These are phyloP conservation scores for Nasonia longicornis DNA, from an alignment of 1,140 invertebrate genomes.

Conservation along the genomic window DNA sequence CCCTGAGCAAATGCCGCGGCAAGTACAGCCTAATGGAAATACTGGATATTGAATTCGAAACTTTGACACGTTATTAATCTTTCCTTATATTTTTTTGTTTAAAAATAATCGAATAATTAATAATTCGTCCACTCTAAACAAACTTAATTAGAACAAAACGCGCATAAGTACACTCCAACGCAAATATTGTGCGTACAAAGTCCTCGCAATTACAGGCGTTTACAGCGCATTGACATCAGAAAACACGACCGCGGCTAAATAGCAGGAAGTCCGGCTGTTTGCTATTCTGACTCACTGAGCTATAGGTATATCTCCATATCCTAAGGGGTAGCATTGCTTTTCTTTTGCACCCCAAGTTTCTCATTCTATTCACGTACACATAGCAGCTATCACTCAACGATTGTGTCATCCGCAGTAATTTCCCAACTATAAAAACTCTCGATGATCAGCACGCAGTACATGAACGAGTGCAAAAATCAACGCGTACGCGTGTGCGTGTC, in stretches of 20 bases:
- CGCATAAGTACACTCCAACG: neutral
- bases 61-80: constrained; percentile 2
- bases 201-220: neutral
- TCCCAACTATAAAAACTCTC: neutral
- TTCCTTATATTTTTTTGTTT: neutral
- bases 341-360: constrained; percentile 6
- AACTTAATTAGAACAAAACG: neutral
- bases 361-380: neutral
- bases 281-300: constrained; percentile 35
- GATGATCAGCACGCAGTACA: neutral
- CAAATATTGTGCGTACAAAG: neutral
- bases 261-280: constrained; percentile 33
- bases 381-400: no score
- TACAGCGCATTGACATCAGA: neutral
- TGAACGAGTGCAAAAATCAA: neutral
- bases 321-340: neutral
- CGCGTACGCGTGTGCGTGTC: neutral
- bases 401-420: neutral
- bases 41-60: neutral
- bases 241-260: neutral
- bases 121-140: neutral
- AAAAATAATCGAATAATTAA: neutral
- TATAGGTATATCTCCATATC: neutral
- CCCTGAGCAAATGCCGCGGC: neutral
- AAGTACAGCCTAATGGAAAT: neutral